These are phyloP conservation scores for Seladonia tumulorum DNA, from an alignment of 2,888 invertebrate species.

Conservation along the genomic window DNA sequence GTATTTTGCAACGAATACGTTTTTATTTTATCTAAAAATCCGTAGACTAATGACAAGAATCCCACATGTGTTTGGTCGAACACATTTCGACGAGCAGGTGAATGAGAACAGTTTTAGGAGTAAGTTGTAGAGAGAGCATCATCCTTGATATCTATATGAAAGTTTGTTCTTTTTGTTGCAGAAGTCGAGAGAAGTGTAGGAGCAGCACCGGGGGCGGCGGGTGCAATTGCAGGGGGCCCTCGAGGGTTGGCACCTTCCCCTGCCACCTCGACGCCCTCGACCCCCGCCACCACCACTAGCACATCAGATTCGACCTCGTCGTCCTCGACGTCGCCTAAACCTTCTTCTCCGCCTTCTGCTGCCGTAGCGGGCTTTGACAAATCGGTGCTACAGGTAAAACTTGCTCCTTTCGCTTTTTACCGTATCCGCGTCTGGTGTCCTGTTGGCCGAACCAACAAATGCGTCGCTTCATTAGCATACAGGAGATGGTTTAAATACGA, in stretches of 20 bases:
- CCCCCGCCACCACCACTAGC: slow-evolving; percentile 80
- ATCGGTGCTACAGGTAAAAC: slow-evolving; percentile 88
- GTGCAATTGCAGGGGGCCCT: slow-evolving; percentile 76
- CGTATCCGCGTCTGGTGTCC: neutral
- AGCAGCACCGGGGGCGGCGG: slow-evolving; percentile 77
- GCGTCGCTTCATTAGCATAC: neutral
- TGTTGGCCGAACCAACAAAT: neutral
- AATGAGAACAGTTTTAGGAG: neutral
- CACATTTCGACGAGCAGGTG: neutral
- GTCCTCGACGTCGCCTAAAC: slow-evolving; percentile 69
- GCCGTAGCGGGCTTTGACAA: slow-evolving; percentile 90
- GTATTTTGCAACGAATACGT: too few species aligned
- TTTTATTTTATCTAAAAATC: neutral
- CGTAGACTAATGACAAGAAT: neutral
- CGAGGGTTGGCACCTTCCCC: slow-evolving; percentile 78
- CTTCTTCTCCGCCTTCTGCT: slow-evolving; percentile 83
- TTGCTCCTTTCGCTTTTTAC: neutral
- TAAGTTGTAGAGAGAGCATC: too few species aligned
- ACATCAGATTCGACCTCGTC: slow-evolving; percentile 80
- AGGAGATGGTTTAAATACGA: too few species aligned
- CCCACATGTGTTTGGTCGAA: neutral
- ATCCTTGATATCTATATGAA: neutral
- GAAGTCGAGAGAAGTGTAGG: slow-evolving; percentile 78
- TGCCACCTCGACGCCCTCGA: slow-evolving; percentile 79
- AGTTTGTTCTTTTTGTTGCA: slow-evolving; percentile 71